phyloP scores from a whole-genome alignment of 2,113 vertebrate species.

The Cathartes aura region DNA sequence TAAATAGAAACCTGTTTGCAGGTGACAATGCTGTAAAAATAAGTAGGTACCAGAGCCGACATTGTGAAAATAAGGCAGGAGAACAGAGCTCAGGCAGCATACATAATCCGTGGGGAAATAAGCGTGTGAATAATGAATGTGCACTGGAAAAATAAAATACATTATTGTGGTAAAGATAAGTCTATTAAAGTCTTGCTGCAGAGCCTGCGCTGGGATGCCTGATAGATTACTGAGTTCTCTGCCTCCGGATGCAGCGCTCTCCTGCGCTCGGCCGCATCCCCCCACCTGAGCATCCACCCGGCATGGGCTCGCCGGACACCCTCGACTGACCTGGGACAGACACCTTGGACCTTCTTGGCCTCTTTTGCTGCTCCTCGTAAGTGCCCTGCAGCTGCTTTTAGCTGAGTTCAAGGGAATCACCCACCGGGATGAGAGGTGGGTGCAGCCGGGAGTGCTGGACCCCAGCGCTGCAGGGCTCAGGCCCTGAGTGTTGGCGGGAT shows the following conservation, averaged over 20 bases:
- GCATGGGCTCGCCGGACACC: accelerated
- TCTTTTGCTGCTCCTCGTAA: background rate
- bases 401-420: background rate
- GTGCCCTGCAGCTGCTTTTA: background rate
- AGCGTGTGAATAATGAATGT: slow-evolving; percentile 54
- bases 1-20: background rate
- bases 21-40: slow-evolving; percentile 5
- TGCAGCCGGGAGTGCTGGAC: background rate
- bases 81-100: background rate
- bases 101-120: background rate
- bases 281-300: background rate
- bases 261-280: accelerated
- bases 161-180: slow-evolving; percentile 41
- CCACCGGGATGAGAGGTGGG: accelerated
- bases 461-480: too few relatives aligned
- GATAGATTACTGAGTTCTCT: background rate
- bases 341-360: background rate
- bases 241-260: background rate
- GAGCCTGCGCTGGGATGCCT: background rate
- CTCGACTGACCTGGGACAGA: accelerated
- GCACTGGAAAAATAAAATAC: slow-evolving; percentile 37
- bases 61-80: background rate
- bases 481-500: too few relatives aligned
- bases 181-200: slow-evolving; percentile 31
- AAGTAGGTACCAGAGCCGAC: background rate